These are phyloP conservation scores for Mirounga angustirostris DNA, from an alignment of 2,113 vertebrate species.

Conservation along the genomic window DNA sequence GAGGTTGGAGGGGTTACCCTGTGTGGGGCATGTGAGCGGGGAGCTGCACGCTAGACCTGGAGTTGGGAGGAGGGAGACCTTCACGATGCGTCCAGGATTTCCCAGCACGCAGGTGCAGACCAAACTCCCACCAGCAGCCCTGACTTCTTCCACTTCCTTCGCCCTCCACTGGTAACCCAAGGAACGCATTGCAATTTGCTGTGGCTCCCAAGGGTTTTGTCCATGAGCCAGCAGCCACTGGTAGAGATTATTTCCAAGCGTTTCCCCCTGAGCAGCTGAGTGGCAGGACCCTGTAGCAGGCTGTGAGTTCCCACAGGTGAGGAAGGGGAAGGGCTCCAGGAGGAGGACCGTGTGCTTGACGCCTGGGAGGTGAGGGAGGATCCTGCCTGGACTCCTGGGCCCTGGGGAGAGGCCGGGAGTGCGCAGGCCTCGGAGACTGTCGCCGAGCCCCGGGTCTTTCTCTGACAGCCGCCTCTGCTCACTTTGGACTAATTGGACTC, in stretches of 20 bases:
- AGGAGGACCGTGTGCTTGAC: too few relatives aligned
- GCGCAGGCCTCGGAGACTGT: background rate
- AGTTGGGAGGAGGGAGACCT: background rate
- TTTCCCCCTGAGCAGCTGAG: background rate
- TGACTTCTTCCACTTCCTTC: rapidly evolving
- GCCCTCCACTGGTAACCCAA: background rate
- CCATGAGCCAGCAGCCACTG: background rate
- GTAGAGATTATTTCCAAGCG: background rate
- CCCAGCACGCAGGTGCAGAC: background rate
- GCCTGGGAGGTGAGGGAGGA: background rate
- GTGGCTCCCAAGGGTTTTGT: background rate
- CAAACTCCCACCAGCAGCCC: background rate
- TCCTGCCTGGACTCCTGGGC: background rate
- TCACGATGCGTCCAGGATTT: rapidly evolving
- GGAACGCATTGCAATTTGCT: background rate
- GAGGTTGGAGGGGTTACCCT: background rate
- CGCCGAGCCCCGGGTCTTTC: background rate
- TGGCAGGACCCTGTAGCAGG: background rate
- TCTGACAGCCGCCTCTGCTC: background rate
- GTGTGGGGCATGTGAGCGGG: background rate
- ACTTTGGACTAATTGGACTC: conserved; percentile 65
- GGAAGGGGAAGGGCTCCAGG: background rate
- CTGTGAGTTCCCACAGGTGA: background rate
- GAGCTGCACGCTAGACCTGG: too few relatives aligned
- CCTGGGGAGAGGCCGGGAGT: background rate